A percentile compares a stretch with the other conserved stretches of the same genome.
These are phyloP conservation scores for Aurelia sp. DNA, from an alignment of 30 jellyfish, hydroid and myxozoan genomes.

Conservation along the genomic window DNA sequence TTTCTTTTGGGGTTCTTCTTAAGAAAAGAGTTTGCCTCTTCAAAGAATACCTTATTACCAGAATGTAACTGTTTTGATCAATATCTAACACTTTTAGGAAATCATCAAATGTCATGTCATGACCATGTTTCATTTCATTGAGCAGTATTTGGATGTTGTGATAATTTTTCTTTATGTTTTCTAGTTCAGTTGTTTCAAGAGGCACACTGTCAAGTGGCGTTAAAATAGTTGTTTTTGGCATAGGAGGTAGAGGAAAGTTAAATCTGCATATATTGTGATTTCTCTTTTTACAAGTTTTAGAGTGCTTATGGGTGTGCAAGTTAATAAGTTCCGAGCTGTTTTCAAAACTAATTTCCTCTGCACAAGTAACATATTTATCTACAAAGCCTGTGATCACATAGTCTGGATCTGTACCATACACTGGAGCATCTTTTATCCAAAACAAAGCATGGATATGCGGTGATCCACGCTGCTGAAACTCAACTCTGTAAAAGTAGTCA, in stretches of 20 bases:
- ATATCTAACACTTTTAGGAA: slow-evolving; percentile 12
- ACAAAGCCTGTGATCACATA: background rate
- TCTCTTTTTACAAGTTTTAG: slow-evolving; percentile 57
- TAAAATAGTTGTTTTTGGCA: slow-evolving; percentile 17
- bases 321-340: background rate
- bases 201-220: background rate
- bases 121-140: slow-evolving; percentile 25
- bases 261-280: slow-evolving; percentile 39
- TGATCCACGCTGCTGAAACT: slow-evolving; percentile 44
- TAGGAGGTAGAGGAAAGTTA: slow-evolving; percentile 45
- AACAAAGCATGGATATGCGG: slow-evolving; percentile 49
- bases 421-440: slow-evolving; percentile 37
- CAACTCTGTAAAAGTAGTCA: slow-evolving; percentile 25
- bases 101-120: slow-evolving; percentile 15
- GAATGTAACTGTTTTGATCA: background rate
- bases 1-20: background rate
- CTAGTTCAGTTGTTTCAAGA: too few relatives aligned
- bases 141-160: background rate
- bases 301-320: slow-evolving; percentile 54
- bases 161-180: background rate
- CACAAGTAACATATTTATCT: slow-evolving; percentile 28
- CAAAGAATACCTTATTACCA: background rate
- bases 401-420: slow-evolving; percentile 3
- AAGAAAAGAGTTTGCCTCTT: background rate
- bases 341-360: background rate